Evolutionary conservation across 2,888 invertebrate species (phyloP), one percentile per base, ranked within the genome.

Genomic region (Phortica magna): DNA sequence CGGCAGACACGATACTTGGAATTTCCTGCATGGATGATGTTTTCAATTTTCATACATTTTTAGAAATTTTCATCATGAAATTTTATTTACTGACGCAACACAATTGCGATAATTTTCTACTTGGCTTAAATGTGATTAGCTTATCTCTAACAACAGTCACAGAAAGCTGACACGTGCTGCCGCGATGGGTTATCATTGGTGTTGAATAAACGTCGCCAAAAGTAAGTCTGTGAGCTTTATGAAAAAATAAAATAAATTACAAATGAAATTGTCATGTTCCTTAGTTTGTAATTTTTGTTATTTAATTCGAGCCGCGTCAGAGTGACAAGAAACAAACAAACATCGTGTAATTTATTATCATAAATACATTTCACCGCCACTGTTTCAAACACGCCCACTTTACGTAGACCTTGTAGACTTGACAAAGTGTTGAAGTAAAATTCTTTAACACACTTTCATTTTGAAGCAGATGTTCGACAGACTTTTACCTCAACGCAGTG

Each of bases 221-320:
- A 39, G 31, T 31, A 31, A 31, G 31, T 2, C 31, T 31, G 1
- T 4, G 31, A 39, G 43, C 67, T 73, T 61, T 76, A 5, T 59
- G 41, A 39, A 19, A 22, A 59, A 61, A 77, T 77, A 53, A 73
- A 67, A 61, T n/a, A 61, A 79, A 79, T 74, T 77, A 75, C 71
- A 53, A 88, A 85, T 88, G 87, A 88, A 88, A 81, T 81, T 78
- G 83, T 79, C 81, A 17, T 67, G 78, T 87, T 82, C 85, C 87
- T 88, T 79, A 79, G 67, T 82, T 84, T 79, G 82, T 83, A 88
- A 84, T 88, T 88, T 88, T 48, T 48, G 19, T 61, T 17, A 10
- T 19, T 19, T 19, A 19, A 31, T 31, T 61, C 22, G 9, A 17
- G 61, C 17, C 22, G 61, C 10, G 67, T 12, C 14, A 12, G n/a